Percentiles rank a stretch among this genome's conserved stretches.
phyloP scores from a whole-genome alignment of 2,113 vertebrate genomes.

The Dissostichus mawsoni region DNA sequence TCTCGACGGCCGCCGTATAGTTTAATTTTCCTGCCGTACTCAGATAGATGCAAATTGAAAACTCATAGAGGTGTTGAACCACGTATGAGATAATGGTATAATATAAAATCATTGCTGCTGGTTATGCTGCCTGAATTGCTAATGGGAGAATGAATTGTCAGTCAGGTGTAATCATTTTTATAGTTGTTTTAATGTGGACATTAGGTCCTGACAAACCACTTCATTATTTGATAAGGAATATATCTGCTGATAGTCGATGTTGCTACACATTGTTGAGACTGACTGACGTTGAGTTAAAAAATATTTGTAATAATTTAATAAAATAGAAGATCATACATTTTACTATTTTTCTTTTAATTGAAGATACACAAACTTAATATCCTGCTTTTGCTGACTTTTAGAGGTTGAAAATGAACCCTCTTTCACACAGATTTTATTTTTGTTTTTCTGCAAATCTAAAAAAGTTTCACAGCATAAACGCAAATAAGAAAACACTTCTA shows the following conservation, averaged over 20 bases:
- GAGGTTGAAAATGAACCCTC: slow-evolving; percentile 9
- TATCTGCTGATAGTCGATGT: background rate
- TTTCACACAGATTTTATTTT: slow-evolving; percentile 6
- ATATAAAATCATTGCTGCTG: slow-evolving; percentile 17
- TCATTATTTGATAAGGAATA: background rate
- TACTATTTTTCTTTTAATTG: background rate
- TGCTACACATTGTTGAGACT: background rate
- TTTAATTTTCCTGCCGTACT: slow-evolving; percentile 48
- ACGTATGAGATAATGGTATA: slow-evolving; percentile 31
- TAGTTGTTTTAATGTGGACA: slow-evolving; percentile 21
- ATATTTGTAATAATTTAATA: background rate
- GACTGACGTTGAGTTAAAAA: background rate
- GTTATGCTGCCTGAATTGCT: slow-evolving; percentile 43
- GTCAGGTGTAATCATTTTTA: slow-evolving; percentile 17
- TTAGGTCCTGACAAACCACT: slow-evolving; percentile 18
- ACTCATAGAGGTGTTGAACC: slow-evolving; percentile 43
- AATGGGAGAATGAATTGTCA: slow-evolving; percentile 45
- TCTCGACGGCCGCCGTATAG: background rate
- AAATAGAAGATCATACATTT: background rate
- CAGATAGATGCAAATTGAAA: slow-evolving; percentile 50
- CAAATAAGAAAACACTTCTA: background rate
- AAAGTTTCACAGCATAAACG: background rate
- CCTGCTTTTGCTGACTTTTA: slow-evolving; percentile 4
- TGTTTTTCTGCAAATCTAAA: background rate
- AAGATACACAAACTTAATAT: background rate